Base-by-base conservation (phyloP, 1,140 invertebrate genomes). In the Drosophila ogumai region DNA sequence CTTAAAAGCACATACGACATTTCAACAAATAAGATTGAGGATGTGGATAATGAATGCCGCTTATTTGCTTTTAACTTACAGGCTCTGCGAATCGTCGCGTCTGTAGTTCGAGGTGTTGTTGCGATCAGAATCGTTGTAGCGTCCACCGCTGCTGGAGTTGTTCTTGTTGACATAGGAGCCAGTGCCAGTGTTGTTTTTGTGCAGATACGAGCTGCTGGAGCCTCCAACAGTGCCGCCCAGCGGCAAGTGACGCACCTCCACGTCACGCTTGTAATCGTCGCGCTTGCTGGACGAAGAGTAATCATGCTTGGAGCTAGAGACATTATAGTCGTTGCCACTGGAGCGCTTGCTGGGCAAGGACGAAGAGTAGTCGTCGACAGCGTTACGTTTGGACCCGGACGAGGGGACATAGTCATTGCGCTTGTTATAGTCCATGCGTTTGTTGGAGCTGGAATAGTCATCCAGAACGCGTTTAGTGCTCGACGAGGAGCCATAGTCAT, bases 361-460 rank as follows among this genome's bases (percentile, higher is more conserved):
- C 8, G 86, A 28, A 28, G 25, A 5, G 46, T 90, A 92, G 13
- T 92, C 91, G 22, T 92, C 91, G 15, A 91, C 77, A 2, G 82
- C 91, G 10, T 63, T 44, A 31, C 91, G 91, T 49, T 92, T 92
- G 8, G 91, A 71, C 9, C 57, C 75, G 8, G 69, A 58, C 10
- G 77, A 65, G n/a, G 52, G 66, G 13, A 43, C 76, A 52, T 86
- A 90, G 25, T 92, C 91, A 13, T 72, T 63, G n/a, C 91, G 87
- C 58, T 92, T 92, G 25, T 74, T 63, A 13, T 91, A 92, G 12
- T 92, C 91, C 19, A 88, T 46, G n/a, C 91, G 87, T 50, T 92
- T 92, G 25, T 69, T 49, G 28, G 77, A 75, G 47, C 75, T 91
- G 1, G 84, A 73, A 28, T 88, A 92, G 25, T 92, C 91, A 13